These are phyloP conservation scores for Myotis planiceps DNA, from an alignment of 2,797 vertebrate species.

Conservation along the genomic window DNA sequence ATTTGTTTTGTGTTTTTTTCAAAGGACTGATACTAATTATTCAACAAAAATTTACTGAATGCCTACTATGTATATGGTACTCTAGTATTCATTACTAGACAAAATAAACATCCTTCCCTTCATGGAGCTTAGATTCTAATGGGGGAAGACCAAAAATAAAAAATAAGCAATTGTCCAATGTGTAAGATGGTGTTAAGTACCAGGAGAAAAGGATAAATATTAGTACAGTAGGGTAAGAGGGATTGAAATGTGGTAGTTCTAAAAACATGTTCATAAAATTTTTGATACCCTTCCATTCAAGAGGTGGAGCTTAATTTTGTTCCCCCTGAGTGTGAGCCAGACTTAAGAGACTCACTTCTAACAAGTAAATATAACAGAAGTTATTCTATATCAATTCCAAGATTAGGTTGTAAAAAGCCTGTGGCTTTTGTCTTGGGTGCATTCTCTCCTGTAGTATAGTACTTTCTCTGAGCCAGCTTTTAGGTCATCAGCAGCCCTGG, in stretches of 20 bases:
- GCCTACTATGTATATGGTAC: neutral
- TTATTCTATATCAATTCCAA: neutral
- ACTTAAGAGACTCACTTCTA: constrained; percentile 11
- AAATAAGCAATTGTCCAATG: neutral
- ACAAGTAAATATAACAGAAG: neutral
- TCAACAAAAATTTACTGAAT: constrained; percentile 33
- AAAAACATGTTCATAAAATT: neutral
- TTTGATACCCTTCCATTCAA: constrained; percentile 21
- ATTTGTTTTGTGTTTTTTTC: neutral
- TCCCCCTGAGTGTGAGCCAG: neutral
- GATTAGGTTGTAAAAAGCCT: neutral
- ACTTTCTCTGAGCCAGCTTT: neutral
- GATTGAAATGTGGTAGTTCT: neutral
- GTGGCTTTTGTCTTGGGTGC: neutral
- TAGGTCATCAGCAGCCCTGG: neutral
- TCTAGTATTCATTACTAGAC: constrained; percentile 9
- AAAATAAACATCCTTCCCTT: constrained; percentile 15
- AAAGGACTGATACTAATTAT: neutral
- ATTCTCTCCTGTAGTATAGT: neutral
- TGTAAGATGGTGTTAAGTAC: neutral
- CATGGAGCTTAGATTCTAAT: neutral
- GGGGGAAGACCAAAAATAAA: neutral
- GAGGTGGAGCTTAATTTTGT: neutral
- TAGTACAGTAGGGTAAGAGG: neutral
- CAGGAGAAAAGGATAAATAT: neutral